Evolutionary conservation across 2,797 vertebrate species (phyloP), one percentile per base, ranked within the genome.

Genomic region (Coregonus sp.): DNA sequence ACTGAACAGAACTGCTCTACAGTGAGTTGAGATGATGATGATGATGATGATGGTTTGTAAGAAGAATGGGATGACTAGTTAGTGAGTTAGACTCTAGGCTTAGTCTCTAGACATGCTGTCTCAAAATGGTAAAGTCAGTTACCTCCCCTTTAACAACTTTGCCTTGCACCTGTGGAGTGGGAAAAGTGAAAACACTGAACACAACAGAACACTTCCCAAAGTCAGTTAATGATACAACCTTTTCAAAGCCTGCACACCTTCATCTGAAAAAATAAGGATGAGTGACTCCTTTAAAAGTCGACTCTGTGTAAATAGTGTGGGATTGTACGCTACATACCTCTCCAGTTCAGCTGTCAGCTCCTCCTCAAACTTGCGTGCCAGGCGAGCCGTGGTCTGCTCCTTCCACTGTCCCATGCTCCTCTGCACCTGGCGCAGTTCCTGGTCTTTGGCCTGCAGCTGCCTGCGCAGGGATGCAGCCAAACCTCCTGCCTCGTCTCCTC

Each of bases 351-450:
- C 67, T 0, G 80, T 93, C 74, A 94, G 54, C 83, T 94, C 91
- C 20, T 94, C 91, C 79, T 95, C 88, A 74, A 94, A 94, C 85
- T 88, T 92, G 81, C 37, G 65, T 0, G 94, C 87, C 71, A 95
- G 91, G 2, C 88, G 89, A 37, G 88, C 82, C 0, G 91, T 80
- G 0, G 92, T 92, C 83, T 88, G 87, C 5, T 93, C 92, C 79
- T 93, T 94, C 94, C 94, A 93, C 78, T 88, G 86, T 50, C 4
- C 72, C 94, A 93, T 92, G 80, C 78, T 91, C 82, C 81, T 92
- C 87, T 93, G 94, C 66, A 94, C 85, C 81, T 88, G 88, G 70
- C 81, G 79, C 77, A 94, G 90, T 86, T 95, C 92, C 51, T 85
- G 61, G 66, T 94, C 93, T 88, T 95, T 94, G 80, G 88, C 90